Conservation (phyloP, 2,113 vertebrate species). For the Nyctereutes procyonoides region DNA sequence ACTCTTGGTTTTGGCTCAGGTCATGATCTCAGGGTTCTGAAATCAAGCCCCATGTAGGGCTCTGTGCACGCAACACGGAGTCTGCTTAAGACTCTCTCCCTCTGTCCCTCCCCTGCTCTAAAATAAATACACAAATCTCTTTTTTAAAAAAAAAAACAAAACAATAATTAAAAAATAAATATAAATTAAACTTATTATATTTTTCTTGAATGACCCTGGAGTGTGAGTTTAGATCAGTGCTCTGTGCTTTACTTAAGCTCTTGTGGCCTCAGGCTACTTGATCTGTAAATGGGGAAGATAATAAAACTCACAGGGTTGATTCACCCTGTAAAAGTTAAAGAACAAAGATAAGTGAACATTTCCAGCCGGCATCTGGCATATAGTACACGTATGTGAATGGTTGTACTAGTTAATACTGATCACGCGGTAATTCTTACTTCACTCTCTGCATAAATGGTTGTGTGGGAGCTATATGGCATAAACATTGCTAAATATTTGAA, state of each 20-base stretch:
- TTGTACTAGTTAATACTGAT: not conserved
- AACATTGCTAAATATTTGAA: not conserved
- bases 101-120: not conserved
- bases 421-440: not conserved
- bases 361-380: not conserved
- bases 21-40: not conserved
- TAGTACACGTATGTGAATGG: not conserved
- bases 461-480: not conserved
- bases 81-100: not conserved
- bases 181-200: not conserved
- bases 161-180: not conserved
- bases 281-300: not conserved
- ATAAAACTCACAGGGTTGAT: not conserved
- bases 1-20: not conserved
- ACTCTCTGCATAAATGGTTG: not conserved
- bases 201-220: slow-evolving; percentile 12
- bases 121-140: not conserved
- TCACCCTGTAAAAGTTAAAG: not conserved
- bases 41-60: not conserved
- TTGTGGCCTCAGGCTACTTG: not conserved
- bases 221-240: not conserved
- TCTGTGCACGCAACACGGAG: not conserved
- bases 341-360: slow-evolving; percentile 21
- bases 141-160: not conserved
- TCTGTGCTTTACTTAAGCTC: not conserved